These are phyloP conservation scores for Philhelius pedissequus DNA, from an alignment of 2,888 invertebrate genomes.

Conservation along the genomic window DNA sequence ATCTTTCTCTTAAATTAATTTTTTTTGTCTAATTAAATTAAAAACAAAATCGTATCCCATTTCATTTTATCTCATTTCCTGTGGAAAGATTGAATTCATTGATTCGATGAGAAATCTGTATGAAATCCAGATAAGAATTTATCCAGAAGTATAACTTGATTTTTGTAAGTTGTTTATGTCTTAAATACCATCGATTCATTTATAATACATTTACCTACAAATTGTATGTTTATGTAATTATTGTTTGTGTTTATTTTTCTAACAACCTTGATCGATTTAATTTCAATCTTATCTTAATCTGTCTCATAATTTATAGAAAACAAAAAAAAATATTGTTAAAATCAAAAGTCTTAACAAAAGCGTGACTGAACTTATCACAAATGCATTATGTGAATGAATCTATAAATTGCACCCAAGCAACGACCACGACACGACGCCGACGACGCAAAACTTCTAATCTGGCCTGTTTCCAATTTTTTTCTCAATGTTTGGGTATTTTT, in stretches of 20 bases:
- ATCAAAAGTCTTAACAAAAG: background rate
- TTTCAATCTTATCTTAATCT: background rate
- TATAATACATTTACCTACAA: background rate
- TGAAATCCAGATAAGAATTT: no score
- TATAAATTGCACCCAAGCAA: conserved; percentile 23
- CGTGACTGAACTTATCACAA: conserved; percentile 23
- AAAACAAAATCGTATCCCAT: no score
- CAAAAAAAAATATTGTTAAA: background rate
- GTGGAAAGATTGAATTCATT: no score
- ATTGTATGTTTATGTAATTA: background rate
- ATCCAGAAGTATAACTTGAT: no score
- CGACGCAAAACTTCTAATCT: conserved; percentile 33
- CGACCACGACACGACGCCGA: background rate
- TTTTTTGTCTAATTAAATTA: no score
- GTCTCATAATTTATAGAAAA: background rate
- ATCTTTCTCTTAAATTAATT: no score
- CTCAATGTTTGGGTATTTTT: background rate
- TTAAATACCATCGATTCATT: conserved; percentile 2
- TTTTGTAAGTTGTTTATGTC: no score
- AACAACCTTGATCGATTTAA: conserved; percentile 2
- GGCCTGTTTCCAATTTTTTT: conserved; percentile 26
- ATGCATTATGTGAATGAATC: conserved; percentile 34
- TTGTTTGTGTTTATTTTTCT: background rate
- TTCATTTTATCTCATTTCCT: no score
- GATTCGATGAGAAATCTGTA: no score